Conservation (phyloP, 1,140 invertebrate genomes). For the Euwallacea similis region DNA sequence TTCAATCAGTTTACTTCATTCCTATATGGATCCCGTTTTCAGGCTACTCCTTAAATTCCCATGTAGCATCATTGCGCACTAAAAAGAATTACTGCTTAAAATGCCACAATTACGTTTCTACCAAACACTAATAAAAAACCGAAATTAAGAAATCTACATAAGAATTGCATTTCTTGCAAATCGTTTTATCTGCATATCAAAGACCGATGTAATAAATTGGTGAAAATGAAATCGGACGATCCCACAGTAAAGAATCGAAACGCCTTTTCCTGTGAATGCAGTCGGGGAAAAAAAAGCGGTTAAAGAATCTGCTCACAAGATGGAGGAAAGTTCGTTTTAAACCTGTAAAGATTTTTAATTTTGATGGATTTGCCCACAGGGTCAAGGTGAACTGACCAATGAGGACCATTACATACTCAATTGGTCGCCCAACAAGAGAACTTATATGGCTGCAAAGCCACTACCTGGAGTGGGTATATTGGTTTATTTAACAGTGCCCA, state of each 20-base stretch:
- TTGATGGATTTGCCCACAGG: not conserved
- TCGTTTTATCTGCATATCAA: conserved; percentile 53
- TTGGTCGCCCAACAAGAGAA: conserved; percentile 56
- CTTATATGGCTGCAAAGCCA: conserved; percentile 57
- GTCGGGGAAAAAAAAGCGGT: conserved; percentile 49
- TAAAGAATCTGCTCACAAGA: conserved; percentile 36
- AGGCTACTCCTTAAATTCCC: too few species aligned
- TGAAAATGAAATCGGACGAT: conserved; percentile 50
- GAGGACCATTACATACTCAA: conserved; percentile 41
- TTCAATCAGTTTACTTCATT: too few species aligned
- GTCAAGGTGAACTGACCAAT: too few species aligned
- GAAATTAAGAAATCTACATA: too few species aligned
- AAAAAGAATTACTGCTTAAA: too few species aligned
- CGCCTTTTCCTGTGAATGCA: conserved; percentile 57
- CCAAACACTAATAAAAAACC: too few species aligned
- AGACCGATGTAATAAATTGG: conserved; percentile 54
- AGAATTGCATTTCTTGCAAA: too few species aligned
- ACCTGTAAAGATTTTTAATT: not conserved
- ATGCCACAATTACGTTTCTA: too few species aligned
- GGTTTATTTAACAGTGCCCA: conserved; percentile 58
- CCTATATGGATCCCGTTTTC: too few species aligned
- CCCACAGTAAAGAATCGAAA: conserved; percentile 57
- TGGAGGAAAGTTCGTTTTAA: conserved; percentile 26
- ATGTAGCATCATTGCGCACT: too few species aligned
- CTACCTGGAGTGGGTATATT: conserved; percentile 55